Percentiles rank a stretch among this genome's conserved stretches.
Conservation (phyloP, 53 echinoderm and acorn worm genomes). For the Mesocentrotus franciscanus region DNA sequence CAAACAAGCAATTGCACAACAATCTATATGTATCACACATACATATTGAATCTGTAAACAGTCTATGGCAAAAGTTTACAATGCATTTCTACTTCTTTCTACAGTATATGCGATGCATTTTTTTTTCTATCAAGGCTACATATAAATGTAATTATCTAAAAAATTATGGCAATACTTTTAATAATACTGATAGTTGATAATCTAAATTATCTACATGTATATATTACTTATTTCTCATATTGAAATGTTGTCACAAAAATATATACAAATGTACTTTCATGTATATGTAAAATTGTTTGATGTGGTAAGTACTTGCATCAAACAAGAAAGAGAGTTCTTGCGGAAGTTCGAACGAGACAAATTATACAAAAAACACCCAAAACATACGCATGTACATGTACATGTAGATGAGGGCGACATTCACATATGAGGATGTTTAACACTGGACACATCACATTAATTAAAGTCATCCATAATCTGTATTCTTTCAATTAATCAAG, state of each 20-base stretch:
- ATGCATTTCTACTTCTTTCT: neutral
- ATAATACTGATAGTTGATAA: constrained; percentile 37
- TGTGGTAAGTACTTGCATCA: neutral
- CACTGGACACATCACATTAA: too few species aligned
- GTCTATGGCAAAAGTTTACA: constrained; percentile 26
- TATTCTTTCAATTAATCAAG: too few species aligned
- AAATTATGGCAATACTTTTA: constrained; percentile 21
- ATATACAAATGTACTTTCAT: neutral
- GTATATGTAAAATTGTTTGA: neutral
- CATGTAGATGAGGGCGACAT: too few species aligned
- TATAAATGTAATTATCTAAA: constrained; percentile 13
- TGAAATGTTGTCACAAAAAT: constrained; percentile 28
- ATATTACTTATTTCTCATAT: neutral
- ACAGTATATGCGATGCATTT: neutral
- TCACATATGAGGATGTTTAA: too few species aligned
- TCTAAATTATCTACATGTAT: neutral
- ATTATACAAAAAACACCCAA: neutral
- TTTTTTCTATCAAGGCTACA: neutral
- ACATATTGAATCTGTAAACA: neutral
- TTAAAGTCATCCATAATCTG: too few species aligned
- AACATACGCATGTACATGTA: neutral
- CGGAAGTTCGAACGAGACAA: neutral
- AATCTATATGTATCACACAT: constrained; percentile 22
- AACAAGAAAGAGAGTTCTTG: neutral
- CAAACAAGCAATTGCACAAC: constrained; percentile 41